Conservation (phyloP, 2,797 vertebrate genomes). For the Poeciliopsis presidionis region DNA sequence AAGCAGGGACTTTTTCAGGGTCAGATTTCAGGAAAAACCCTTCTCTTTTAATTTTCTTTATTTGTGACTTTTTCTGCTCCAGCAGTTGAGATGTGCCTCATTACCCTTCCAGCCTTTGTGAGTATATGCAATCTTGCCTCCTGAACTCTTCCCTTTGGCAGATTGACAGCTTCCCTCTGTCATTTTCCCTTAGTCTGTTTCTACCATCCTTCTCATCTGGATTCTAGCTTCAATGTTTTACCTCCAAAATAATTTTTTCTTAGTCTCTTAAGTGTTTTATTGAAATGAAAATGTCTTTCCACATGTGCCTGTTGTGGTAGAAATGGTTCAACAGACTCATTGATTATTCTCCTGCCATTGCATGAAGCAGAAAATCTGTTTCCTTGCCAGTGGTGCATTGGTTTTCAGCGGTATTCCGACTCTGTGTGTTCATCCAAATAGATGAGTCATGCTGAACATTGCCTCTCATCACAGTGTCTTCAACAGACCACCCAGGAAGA, state of each 20-base stretch:
- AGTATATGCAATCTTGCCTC: not conserved
- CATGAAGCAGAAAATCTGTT: slow-evolving; percentile 55
- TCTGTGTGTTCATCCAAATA: slow-evolving; percentile 46
- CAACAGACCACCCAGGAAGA: slow-evolving; percentile 1
- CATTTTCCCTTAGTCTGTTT: not conserved
- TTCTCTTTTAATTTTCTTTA: not conserved
- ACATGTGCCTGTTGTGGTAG: slow-evolving; percentile 18
- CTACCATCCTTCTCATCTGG: not conserved
- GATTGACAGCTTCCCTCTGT: not conserved
- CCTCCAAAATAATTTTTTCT: not conserved
- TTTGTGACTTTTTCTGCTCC: not conserved
- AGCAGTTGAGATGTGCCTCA: not conserved
- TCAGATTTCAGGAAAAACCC: not conserved
- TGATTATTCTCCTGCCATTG: slow-evolving; percentile 56
- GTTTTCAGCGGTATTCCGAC: slow-evolving; percentile 34
- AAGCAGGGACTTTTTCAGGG: not conserved
- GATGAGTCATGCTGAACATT: slow-evolving; percentile 48
- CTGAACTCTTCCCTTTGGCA: not conserved
- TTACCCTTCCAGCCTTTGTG: slow-evolving; percentile 3
- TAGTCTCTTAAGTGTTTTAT: not conserved
- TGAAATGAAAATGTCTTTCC: not conserved
- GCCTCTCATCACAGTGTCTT: slow-evolving; percentile 27
- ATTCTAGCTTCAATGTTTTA: not conserved
- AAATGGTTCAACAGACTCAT: slow-evolving; percentile 43
- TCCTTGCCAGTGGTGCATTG: slow-evolving; percentile 31